Evolutionary conservation across 2,797 vertebrate genomes (phyloP).

Genomic region (Hyperoplus lanceolatus): DNA sequence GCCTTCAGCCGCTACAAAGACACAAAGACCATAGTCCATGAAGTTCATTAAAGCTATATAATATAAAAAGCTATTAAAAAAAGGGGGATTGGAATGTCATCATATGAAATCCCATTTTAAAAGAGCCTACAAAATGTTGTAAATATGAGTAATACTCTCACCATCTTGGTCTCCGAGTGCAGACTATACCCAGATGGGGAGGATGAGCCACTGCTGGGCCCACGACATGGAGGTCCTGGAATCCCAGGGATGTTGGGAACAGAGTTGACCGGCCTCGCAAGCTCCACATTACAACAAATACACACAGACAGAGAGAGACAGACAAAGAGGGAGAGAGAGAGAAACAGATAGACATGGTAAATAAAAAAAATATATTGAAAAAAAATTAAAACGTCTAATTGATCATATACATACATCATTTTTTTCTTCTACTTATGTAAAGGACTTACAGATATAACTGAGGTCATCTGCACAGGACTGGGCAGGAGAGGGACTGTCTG

Average conservation of each 20-base stretch:
- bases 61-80: background rate
- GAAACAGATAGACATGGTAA: background rate
- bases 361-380: background rate
- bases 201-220: constrained; percentile 87
- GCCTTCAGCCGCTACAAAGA: constrained; percentile 92
- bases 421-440: background rate
- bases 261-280: constrained; percentile 91
- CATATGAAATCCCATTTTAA: background rate
- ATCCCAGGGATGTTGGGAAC: constrained; percentile 97
- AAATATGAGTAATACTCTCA: constrained; percentile 74
- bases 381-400: background rate
- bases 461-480: constrained; percentile 94
- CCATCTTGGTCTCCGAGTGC: constrained; percentile 93
- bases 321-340: constrained; percentile 1
- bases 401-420: no score
- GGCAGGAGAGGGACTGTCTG: constrained; percentile 94
- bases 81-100: background rate
- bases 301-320: background rate
- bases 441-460: constrained; percentile 95
- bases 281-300: constrained; percentile 76
- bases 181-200: constrained; percentile 90
- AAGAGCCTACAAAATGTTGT: background rate
- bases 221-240: constrained; percentile 92
- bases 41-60: constrained; percentile 10
- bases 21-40: constrained; percentile 40